phyloP scores from a whole-genome alignment of 2,888 invertebrate species.

The Acleris literana region DNA sequence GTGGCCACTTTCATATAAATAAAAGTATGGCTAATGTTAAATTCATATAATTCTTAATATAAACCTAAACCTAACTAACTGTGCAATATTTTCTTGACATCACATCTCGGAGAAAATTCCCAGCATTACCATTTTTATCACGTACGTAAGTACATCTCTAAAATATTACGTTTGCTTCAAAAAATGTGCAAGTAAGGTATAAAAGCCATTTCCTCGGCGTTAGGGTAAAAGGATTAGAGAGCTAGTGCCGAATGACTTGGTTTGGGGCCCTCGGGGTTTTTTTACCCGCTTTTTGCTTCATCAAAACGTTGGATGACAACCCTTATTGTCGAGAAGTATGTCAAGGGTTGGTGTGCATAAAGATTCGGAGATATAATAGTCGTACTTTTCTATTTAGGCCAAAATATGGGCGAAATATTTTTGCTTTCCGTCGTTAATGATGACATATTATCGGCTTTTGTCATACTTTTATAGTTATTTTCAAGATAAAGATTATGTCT shows the following conservation, averaged over 20 bases:
- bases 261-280: constrained; percentile 32
- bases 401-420: not conserved
- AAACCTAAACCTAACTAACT: not conserved
- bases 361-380: constrained; percentile 1
- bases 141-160: constrained; percentile 19
- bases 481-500: too few species aligned
- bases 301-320: constrained; percentile 21
- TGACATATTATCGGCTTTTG: not conserved
- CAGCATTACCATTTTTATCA: constrained; percentile 19
- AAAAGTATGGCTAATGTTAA: too few species aligned
- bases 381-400: not conserved
- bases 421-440: not conserved
- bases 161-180: constrained; percentile 32
- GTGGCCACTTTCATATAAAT: too few species aligned
- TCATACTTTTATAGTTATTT: too few species aligned
- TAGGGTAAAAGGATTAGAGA: constrained; percentile 69
- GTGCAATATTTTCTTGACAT: not conserved
- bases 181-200: constrained; percentile 40
- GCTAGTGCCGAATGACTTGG: constrained; percentile 49
- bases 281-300: constrained; percentile 13
- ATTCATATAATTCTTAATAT: not conserved
- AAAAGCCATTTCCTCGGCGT: constrained; percentile 62
- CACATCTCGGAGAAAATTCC: constrained; percentile 18
- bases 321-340: constrained; percentile 7
- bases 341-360: constrained; percentile 1